Evolutionary conservation across 1,140 invertebrate genomes (phyloP).

Genomic region (Reticulitermes speratus): DNA sequence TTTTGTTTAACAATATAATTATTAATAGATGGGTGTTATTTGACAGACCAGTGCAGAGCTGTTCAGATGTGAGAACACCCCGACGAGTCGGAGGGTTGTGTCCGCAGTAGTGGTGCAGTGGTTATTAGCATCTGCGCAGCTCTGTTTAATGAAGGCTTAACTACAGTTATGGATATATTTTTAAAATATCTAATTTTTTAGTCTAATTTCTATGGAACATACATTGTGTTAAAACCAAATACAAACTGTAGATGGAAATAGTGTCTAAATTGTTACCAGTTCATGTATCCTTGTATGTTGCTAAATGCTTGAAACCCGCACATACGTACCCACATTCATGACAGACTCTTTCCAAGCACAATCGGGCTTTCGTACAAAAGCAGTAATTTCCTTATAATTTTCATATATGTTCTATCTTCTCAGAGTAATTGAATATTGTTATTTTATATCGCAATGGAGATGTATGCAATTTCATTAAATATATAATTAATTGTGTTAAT

Average conservation of each 20-base stretch:
- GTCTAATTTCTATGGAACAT: not conserved
- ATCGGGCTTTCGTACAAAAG: conserved; percentile 1
- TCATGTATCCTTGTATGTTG: not conserved
- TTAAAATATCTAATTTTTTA: not conserved
- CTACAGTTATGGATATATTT: not conserved
- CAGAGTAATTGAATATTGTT: conserved; percentile 6
- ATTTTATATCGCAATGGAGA: conserved; percentile 30
- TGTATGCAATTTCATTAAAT: conserved; percentile 28
- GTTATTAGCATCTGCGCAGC: not conserved
- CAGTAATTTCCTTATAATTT: not conserved
- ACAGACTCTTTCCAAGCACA: not conserved
- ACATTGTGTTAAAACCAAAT: not conserved
- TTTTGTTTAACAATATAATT: not conserved
- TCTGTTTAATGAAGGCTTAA: not conserved
- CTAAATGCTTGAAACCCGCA: not conserved
- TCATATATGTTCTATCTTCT: not conserved
- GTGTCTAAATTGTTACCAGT: not conserved
- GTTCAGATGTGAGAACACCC: not conserved
- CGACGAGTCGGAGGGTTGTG: not conserved
- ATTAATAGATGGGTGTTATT: not conserved
- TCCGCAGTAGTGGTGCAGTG: not conserved
- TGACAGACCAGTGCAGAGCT: not conserved
- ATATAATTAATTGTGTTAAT: conserved; percentile 25
- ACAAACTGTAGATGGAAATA: not conserved
- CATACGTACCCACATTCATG: not conserved